Evolutionary conservation across 37 sponge, comb jelly and placozoan species (phyloP), one percentile per base, ranked within the genome.

Genomic region (Ianthella basta): DNA sequence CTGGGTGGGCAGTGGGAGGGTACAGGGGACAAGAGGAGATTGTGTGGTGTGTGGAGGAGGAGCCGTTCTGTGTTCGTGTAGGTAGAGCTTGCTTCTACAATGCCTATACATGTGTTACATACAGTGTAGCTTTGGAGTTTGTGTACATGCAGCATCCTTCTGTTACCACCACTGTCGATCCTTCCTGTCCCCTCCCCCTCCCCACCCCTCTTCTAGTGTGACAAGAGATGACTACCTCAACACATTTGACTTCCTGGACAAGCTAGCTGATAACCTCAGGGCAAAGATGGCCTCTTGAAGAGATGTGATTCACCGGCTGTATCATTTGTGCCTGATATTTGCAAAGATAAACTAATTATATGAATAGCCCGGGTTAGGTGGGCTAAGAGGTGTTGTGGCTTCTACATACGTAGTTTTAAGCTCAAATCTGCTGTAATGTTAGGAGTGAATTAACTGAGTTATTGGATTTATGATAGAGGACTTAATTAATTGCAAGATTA

Each of bases 241-340:
- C 83, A 97, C 97, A 10, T 97, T 97, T 86, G 97, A 94, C 34
- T 97, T 97, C 82, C 77, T 97, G 53, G 94, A 97, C 89, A 97
- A 97, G 81, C 59, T 97, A 50, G 94, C 90, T 30, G 97, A 97
- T 15, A 94, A 94, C 80, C 86, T 97, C 33, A 68, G 44, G 27
- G 74, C 88, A 72, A 87, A 91, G 64, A 83, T 85, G 35, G 38
- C 59, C 29, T 15, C 63, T 21, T 25, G 56, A 55, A 33, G 39
- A 59, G 23, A 32, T 33, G 60, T 3, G 50, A 44, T 8, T 8
- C 8, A 44, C 3, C 50, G 3, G 50, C 50, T 8, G 8, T 44
- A 8, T 8, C 50, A 44, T 8, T n/a, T 44, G 8, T 44, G 50
- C 8, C 3, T 44, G 8, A 8, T 8, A 44, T 8, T 44, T 44